phyloP scores from a whole-genome alignment of 1,140 invertebrate genomes.

The Yoshiicerus persimilis region DNA sequence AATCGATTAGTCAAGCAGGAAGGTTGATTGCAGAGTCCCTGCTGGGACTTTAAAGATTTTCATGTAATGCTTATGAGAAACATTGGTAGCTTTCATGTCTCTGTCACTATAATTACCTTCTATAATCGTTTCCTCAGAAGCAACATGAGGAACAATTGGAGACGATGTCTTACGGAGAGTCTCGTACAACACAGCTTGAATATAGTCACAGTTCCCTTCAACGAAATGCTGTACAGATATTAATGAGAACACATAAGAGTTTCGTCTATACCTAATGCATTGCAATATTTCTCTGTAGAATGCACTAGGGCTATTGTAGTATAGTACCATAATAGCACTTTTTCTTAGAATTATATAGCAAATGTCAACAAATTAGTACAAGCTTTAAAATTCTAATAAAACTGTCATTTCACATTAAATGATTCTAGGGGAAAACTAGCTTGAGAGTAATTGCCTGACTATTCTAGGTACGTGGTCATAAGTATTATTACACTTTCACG shows the following conservation, averaged over 20 bases:
- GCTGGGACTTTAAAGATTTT: not conserved
- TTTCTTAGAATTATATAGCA: not conserved
- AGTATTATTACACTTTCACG: no score
- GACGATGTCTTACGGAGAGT: constrained; percentile 77
- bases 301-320: not conserved
- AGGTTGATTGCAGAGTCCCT: not conserved
- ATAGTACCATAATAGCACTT: not conserved
- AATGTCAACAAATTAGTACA: not conserved
- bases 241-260: not conserved
- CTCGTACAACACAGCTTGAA: constrained; percentile 79
- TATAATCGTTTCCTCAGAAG: constrained; percentile 72
- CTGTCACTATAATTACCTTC: constrained; percentile 56
- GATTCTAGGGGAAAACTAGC: no score
- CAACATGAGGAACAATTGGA: constrained; percentile 88
- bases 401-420: not conserved
- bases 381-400: not conserved
- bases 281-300: not conserved
- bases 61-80: not conserved
- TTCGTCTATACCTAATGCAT: not conserved
- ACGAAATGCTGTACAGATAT: constrained; percentile 27
- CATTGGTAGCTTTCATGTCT: not conserved
- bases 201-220: constrained; percentile 67
- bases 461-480: not conserved
- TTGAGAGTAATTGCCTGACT: no score
- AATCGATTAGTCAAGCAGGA: not conserved